Percentiles rank a stretch among this genome's conserved stretches.
These are phyloP conservation scores for Galaxias olidus DNA, from an alignment of 2,797 vertebrate species.

Conservation along the genomic window DNA sequence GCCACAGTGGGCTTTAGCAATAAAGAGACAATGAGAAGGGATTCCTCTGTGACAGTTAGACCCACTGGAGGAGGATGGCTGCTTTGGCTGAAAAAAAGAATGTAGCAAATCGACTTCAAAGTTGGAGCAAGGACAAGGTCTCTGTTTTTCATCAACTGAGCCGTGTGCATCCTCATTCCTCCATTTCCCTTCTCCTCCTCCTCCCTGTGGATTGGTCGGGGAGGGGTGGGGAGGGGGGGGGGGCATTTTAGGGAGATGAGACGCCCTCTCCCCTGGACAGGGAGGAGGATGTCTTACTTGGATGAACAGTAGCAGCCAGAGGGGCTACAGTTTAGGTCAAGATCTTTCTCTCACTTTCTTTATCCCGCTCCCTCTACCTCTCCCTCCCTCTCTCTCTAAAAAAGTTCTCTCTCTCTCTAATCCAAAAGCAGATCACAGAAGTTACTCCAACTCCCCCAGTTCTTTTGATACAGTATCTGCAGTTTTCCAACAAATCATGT, in stretches of 20 bases:
- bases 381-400: slow-evolving; percentile 3
- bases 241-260: slow-evolving; percentile 5
- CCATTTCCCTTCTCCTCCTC: slow-evolving; percentile 12
- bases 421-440: slow-evolving; percentile 15
- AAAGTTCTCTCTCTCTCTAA: too few species aligned
- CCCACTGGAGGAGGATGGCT: slow-evolving; percentile 16
- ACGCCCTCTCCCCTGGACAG: slow-evolving; percentile 12
- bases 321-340: slow-evolving; percentile 13
- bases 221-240: slow-evolving; percentile 9
- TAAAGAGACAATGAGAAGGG: slow-evolving; percentile 31
- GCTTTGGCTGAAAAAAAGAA: slow-evolving; percentile 13
- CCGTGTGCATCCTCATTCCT: not conserved
- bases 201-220: not conserved
- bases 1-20: slow-evolving; percentile 13
- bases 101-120: slow-evolving; percentile 23
- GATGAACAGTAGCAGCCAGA: slow-evolving; percentile 20
- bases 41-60: slow-evolving; percentile 32
- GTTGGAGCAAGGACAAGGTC: slow-evolving; percentile 8
- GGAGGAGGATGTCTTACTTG: slow-evolving; percentile 18
- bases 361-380: slow-evolving; percentile 3
- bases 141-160: slow-evolving; percentile 21
- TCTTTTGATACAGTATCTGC: slow-evolving; percentile 48
- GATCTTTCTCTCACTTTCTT: not conserved
- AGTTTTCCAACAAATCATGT: slow-evolving; percentile 63
- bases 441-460: slow-evolving; percentile 27